phyloP scores from a whole-genome alignment of 2,888 invertebrate species.

The Carcina quercana region DNA sequence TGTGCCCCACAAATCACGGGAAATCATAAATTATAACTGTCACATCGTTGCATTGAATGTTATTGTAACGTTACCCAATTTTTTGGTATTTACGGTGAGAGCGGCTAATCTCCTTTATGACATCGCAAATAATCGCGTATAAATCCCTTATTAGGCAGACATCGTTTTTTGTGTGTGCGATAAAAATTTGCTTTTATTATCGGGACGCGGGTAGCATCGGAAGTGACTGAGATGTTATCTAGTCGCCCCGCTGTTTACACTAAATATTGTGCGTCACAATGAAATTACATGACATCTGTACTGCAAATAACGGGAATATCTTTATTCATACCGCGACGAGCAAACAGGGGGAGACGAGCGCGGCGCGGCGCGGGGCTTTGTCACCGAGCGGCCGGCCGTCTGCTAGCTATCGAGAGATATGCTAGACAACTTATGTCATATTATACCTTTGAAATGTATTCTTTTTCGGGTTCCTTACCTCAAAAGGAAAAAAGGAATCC shows the following conservation, averaged over 20 bases:
- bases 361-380: conserved; percentile 60
- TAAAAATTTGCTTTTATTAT: conserved; percentile 58
- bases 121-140: conserved; percentile 46
- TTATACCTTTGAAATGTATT: too few relatives aligned
- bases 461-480: too few relatives aligned
- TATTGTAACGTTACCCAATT: conserved; percentile 22
- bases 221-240: conserved; percentile 69
- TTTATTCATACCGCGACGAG: conserved; percentile 69
- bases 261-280: conserved; percentile 72
- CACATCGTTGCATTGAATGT: conserved; percentile 6
- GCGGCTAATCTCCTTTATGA: conserved; percentile 55
- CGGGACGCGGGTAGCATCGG: conserved; percentile 44
- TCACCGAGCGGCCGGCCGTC: conserved; percentile 55
- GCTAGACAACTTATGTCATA: too few relatives aligned
- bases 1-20: neutral
- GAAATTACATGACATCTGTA: conserved; percentile 75
- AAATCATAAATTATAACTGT: conserved; percentile 4
- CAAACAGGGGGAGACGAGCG: too few relatives aligned
- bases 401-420: conserved; percentile 63
- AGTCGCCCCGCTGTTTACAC: conserved; percentile 68
- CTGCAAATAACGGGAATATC: conserved; percentile 73
- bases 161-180: conserved; percentile 41
- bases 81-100: conserved; percentile 40
- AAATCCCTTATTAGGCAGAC: conserved; percentile 56
- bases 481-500: too few relatives aligned